phyloP scores from a whole-genome alignment of 1,140 invertebrate species.

The Tachypleus tridentatus region DNA sequence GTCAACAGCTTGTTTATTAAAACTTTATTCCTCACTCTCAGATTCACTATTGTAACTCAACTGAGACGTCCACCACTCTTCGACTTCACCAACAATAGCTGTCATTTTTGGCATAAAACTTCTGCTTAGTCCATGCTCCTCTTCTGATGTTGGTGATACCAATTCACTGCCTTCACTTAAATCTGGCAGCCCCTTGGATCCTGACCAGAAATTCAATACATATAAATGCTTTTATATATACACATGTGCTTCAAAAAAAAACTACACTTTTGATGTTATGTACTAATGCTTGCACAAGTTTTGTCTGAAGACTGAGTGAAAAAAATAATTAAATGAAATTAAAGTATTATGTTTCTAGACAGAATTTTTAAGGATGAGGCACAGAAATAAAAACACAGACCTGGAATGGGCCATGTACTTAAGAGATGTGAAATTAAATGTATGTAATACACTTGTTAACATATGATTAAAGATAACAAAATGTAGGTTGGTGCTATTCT shows the following conservation, averaged over 20 bases:
- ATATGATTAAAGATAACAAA: no score
- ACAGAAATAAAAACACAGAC: no score
- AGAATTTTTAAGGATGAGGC: no score
- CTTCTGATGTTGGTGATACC: conserved; percentile 23
- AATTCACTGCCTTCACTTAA: conserved; percentile 30
- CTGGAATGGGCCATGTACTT: no score
- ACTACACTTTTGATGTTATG: background rate
- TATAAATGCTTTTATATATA: background rate
- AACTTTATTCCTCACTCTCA: conserved; percentile 9
- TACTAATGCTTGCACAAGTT: background rate
- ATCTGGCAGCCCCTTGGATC: conserved; percentile 33
- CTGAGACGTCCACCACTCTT: conserved; percentile 32
- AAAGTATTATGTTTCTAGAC: no score
- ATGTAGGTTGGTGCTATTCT: no score
- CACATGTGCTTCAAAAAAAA: background rate
- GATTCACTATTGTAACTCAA: conserved; percentile 31
- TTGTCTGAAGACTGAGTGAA: background rate
- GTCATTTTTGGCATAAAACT: conserved; percentile 30
- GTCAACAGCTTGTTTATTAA: no score
- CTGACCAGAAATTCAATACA: conserved; percentile 22
- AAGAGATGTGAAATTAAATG: no score
- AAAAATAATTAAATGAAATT: no score
- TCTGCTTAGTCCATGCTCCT: conserved; percentile 26
- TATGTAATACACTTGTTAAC: no score
- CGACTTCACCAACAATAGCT: conserved; percentile 28